A percentile compares a stretch with the other conserved stretches of the same genome.
These are phyloP conservation scores for Apodemus agrarius DNA, from an alignment of 2,797 vertebrate genomes.

Conservation along the genomic window DNA sequence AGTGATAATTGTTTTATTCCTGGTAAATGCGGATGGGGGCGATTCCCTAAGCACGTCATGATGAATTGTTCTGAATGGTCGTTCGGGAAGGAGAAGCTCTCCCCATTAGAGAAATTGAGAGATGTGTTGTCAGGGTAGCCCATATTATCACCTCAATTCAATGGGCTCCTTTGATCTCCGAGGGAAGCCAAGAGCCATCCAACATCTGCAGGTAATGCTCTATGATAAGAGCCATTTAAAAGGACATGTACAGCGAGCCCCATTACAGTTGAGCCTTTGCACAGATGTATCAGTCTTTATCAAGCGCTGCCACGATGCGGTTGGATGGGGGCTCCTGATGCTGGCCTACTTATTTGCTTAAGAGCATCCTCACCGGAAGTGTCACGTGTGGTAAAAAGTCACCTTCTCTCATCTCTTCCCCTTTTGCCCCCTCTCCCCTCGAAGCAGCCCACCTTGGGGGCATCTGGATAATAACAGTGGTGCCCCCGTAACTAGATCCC, in stretches of 20 bases:
- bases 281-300: background rate
- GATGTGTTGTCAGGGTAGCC: constrained; percentile 70
- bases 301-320: background rate
- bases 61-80: constrained; percentile 74
- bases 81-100: constrained; percentile 68
- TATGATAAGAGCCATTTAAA: constrained; percentile 26
- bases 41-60: constrained; percentile 73
- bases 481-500: constrained; percentile 36
- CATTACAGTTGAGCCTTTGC: background rate
- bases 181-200: constrained; percentile 48
- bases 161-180: constrained; percentile 74
- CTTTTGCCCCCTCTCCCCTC: background rate
- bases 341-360: background rate
- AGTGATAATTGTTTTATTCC: constrained; percentile 80
- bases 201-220: background rate
- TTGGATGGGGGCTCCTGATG: background rate
- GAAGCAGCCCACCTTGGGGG: background rate
- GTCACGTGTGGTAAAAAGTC: background rate
- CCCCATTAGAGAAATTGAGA: constrained; percentile 70
- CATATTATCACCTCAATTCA: constrained; percentile 68
- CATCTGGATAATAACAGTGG: constrained; percentile 70
- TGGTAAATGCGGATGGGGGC: constrained; percentile 72
- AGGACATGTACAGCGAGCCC: background rate
- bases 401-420: constrained; percentile 31
- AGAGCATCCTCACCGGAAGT: background rate